Conservation (phyloP, 2,113 vertebrate genomes). For the Uria lomvia region DNA sequence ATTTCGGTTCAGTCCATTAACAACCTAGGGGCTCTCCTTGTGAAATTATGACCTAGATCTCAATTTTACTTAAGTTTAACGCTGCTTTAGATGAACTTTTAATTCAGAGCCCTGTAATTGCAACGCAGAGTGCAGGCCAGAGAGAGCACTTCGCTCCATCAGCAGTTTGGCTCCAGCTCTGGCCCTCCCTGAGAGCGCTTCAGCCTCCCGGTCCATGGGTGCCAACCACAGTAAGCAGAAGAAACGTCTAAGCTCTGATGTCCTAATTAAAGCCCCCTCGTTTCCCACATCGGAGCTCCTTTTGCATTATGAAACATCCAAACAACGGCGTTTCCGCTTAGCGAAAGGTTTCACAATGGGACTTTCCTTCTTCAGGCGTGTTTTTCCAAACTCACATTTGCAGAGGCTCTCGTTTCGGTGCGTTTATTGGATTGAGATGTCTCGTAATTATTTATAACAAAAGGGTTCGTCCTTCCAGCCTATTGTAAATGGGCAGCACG, state of each 20-base stretch:
- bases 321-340: background rate
- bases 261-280: background rate
- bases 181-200: background rate
- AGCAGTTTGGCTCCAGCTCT: background rate
- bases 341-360: slow-evolving; percentile 31
- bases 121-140: background rate
- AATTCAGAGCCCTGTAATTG: background rate
- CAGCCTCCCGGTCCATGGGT: background rate
- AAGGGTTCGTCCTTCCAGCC: background rate
- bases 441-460: slow-evolving; percentile 7
- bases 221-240: background rate
- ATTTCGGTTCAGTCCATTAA: background rate
- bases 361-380: slow-evolving; percentile 39
- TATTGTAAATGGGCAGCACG: background rate
- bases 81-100: background rate
- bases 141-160: background rate
- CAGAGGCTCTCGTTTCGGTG: slow-evolving; percentile 5
- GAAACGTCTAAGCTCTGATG: background rate
- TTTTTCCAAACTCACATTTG: slow-evolving; percentile 34
- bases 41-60: background rate
- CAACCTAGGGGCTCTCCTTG: background rate
- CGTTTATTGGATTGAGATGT: slow-evolving; percentile 20
- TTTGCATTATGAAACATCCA: background rate
- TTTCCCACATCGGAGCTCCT: background rate
- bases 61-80: background rate